phyloP scores from a whole-genome alignment of 2,797 vertebrate genomes.

The Phataginus tricuspis region DNA sequence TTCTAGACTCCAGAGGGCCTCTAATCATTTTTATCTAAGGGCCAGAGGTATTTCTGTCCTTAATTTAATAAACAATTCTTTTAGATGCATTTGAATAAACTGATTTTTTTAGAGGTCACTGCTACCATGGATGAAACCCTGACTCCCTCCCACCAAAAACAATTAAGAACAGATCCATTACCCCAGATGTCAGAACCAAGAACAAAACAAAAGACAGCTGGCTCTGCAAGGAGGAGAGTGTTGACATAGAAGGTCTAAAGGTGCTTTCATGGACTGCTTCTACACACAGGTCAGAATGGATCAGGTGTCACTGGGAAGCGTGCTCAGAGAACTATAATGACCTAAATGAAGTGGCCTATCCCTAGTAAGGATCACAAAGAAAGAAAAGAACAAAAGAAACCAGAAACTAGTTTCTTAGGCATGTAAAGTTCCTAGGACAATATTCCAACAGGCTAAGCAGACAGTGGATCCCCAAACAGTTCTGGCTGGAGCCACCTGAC shows the following conservation, averaged over 20 bases:
- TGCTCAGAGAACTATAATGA: background rate
- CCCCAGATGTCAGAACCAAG: background rate
- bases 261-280: background rate
- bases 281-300: background rate
- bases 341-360: background rate
- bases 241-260: background rate
- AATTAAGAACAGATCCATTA: background rate
- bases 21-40: conserved; percentile 20
- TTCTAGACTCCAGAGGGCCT: background rate
- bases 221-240: background rate
- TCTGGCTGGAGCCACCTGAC: background rate
- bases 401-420: background rate
- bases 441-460: background rate
- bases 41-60: background rate
- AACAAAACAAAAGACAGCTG: background rate
- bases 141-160: background rate
- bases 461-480: background rate
- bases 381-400: background rate
- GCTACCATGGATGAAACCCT: background rate
- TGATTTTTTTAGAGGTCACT: conserved; percentile 21
- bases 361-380: background rate
- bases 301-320: background rate
- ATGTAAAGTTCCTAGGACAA: background rate
- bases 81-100: conserved; percentile 26
- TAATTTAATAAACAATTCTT: conserved; percentile 51